Evolutionary conservation across 2,888 invertebrate species (phyloP), one percentile per base, ranked within the genome.

Genomic region (Dolomedes plantarius): DNA sequence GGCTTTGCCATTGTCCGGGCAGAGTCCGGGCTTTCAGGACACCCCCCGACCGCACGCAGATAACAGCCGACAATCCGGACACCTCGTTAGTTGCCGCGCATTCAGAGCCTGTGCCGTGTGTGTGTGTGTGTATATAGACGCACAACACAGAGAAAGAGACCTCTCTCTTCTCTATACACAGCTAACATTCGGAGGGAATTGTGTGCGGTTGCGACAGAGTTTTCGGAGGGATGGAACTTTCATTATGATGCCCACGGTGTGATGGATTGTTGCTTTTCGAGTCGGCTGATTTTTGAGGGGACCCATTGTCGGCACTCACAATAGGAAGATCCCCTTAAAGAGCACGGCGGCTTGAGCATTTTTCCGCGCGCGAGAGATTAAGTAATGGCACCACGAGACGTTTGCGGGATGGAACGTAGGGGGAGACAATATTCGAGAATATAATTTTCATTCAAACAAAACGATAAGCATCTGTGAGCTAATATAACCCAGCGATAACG

Each of bases 61-160:
- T 82, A 82, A 82, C 81, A 69, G 81, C 68, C 81, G n/a, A 82
- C 81, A 82, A 82, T 82, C 81, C 74, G 68, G 23, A 27, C 69
- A 62, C 62, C 81, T 75, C 74, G 74, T 75, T 75, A 82, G 72
- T 27, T 29, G 71, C 29, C 23, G 9, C 2, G 9, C 28, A 19
- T 29, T 19, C 67, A 28, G 36, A 13, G 28, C 9, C n/a, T n/a
- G n/a, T n/a, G n/a, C 16, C 19, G 41, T 28, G 32, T 19, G 31
- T 23, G 46, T 3, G 28, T n/a, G 31, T 1, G 71, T 41, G 28
- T 19, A 28, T 9, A 68, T 27, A 11, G 56, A 11, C 19, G 41
- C n/a, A 56, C 28, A 32, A 13, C n/a, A n/a, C n/a, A n/a, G n/a
- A n/a, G n/a, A n/a, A n/a, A n/a, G n/a, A n/a, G n/a, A n/a, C n/a